Conservation (phyloP, 2,113 vertebrate species). For the Empidonax alnorum region DNA sequence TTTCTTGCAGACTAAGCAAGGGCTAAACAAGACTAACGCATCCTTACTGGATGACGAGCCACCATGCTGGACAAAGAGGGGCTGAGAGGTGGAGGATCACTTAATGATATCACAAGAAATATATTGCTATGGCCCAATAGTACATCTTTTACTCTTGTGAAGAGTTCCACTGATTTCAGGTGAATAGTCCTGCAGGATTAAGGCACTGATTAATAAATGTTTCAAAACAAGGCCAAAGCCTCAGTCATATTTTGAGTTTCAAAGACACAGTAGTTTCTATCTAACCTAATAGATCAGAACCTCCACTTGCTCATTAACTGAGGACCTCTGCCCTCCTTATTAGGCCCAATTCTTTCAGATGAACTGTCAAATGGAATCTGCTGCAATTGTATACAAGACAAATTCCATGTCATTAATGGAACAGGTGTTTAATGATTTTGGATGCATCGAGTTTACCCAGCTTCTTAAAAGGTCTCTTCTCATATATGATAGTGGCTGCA, state of each 20-base stretch:
- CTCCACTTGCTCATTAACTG: slow-evolving; percentile 44
- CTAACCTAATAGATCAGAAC: slow-evolving; percentile 58
- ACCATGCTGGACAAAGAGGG: background rate
- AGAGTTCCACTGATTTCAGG: background rate
- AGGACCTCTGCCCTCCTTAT: slow-evolving; percentile 60
- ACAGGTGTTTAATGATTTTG: slow-evolving; percentile 51
- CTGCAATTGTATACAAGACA: slow-evolving; percentile 35
- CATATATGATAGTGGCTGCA: background rate
- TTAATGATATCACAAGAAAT: background rate
- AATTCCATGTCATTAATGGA: slow-evolving; percentile 41
- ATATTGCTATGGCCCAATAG: background rate
- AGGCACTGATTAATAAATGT: slow-evolving; percentile 8
- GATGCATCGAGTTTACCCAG: slow-evolving; percentile 28
- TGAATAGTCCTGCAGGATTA: slow-evolving; percentile 4
- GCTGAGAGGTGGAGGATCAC: background rate
- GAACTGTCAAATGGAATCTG: slow-evolving; percentile 16
- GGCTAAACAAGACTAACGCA: background rate
- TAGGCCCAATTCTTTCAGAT: slow-evolving; percentile 37
- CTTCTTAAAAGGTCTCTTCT: slow-evolving; percentile 9
- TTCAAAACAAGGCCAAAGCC: slow-evolving; percentile 40
- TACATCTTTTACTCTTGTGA: background rate
- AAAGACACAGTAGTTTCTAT: slow-evolving; percentile 30
- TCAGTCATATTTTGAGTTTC: background rate
- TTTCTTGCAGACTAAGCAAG: background rate
- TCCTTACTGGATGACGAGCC: background rate